Evolutionary conservation across 2,797 vertebrate species (phyloP).

Genomic region (Pampus argenteus): DNA sequence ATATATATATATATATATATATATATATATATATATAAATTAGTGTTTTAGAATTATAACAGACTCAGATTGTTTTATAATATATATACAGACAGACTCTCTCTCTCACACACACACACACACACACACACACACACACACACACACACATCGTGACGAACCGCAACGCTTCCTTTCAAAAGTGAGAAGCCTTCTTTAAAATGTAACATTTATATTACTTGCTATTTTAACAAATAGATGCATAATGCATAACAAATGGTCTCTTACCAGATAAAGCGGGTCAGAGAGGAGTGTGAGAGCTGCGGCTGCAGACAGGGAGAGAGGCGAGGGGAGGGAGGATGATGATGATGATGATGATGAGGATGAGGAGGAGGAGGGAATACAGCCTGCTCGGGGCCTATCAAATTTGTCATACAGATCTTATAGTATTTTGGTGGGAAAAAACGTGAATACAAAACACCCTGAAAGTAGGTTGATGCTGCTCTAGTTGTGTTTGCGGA

Average conservation of each 20-base stretch:
- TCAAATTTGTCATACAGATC: constrained; percentile 64
- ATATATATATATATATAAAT: too few relatives aligned
- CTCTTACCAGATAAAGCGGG: constrained; percentile 62
- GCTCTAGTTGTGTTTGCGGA: neutral
- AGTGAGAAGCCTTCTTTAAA: too few relatives aligned
- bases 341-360: constrained; percentile 34
- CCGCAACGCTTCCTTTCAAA: neutral
- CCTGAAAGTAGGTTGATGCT: constrained; percentile 13
- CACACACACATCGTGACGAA: neutral
- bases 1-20: too few relatives aligned
- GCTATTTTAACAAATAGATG: neutral
- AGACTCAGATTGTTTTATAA: too few relatives aligned
- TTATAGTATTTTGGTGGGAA: constrained; percentile 35
- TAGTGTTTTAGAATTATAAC: too few relatives aligned
- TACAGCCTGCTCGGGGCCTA: constrained; percentile 61
- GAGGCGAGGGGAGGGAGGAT: constrained; percentile 42
- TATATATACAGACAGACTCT: too few relatives aligned
- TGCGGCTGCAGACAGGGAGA: constrained; percentile 52
- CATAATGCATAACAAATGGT: constrained; percentile 6
- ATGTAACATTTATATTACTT: neutral
- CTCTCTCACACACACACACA: too few relatives aligned
- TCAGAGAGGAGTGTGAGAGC: constrained; percentile 56
- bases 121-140: too few relatives aligned
- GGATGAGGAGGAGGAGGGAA: constrained; percentile 54
- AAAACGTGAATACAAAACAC: constrained; percentile 27